Evolutionary conservation across 2,113 vertebrate species (phyloP), one percentile per base, ranked within the genome.

Genomic region (Ammodytes marinus): DNA sequence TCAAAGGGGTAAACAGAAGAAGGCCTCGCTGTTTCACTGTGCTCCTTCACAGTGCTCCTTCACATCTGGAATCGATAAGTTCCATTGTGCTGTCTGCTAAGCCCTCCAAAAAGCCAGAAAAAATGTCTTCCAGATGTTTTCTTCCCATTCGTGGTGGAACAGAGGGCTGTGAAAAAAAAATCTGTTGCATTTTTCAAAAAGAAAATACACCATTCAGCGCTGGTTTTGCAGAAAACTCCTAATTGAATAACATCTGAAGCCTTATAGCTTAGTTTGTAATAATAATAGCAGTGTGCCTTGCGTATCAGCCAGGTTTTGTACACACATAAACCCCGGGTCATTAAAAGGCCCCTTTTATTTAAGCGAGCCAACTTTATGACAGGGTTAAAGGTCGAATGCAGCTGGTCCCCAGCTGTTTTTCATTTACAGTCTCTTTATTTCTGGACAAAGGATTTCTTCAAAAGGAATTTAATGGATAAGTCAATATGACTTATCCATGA

Each of bases 101-200:
- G 84, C 83, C 84, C 82, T 88, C 88, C 77, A 88, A 88, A 94
- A 92, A 86, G 74, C 80, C 80, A 83, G 87, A 76, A 92, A 91
- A 94, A 95, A 96, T 95, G 84, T 87, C 82, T 95, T 96, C 95
- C 94, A 96, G 95, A 96, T 96, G 95, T 94, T 95, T 94, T 94
- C 83, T 88, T 93, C 85, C 89, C 85, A 88, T 87, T 93, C 81
- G 59, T 84, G 82, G 88, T 92, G 91, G 90, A 94, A 92, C 77
- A 84, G 86, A 85, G 89, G 79, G 92, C 71, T 80, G 39, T 59
- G 74, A 88, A 87, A 91, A 90, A 80, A 92, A 84, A 79, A 64
- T 15, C 77, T 66, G 86, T 88, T 92, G 86, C 82, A 75, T 90
- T 93, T 92, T 86, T 79, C 53, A 86, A 88, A 27, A 90, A 89